phyloP scores from a whole-genome alignment of 2,113 vertebrate genomes.

The Vireo altiloquus region DNA sequence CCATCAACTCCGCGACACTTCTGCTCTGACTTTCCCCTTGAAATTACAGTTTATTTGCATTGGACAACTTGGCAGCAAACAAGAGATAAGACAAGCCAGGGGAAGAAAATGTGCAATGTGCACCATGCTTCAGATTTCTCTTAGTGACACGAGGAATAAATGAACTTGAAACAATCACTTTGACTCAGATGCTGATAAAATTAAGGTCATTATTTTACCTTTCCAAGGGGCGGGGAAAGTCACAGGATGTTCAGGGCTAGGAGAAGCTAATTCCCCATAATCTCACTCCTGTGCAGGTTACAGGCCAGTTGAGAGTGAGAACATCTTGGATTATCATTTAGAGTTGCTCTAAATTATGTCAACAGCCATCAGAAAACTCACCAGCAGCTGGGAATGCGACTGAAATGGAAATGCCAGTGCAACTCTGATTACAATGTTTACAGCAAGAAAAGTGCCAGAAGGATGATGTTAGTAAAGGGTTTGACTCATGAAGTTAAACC shows the following conservation, averaged over 20 bases:
- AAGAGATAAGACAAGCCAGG: background rate
- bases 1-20: background rate
- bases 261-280: background rate
- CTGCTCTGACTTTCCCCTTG: background rate
- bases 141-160: background rate
- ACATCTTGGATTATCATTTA: background rate
- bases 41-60: conserved; percentile 2
- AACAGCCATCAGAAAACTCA: background rate
- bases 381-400: background rate
- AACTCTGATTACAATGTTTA: background rate
- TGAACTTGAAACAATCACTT: background rate
- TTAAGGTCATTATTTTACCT: background rate
- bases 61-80: background rate
- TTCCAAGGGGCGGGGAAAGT: background rate
- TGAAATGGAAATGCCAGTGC: background rate
- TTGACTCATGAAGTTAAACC: background rate
- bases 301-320: background rate
- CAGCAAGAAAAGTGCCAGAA: background rate
- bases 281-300: background rate
- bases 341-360: background rate
- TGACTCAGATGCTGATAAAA: background rate
- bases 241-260: background rate
- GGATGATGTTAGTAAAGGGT: background rate
- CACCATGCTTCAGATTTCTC: background rate
- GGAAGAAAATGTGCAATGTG: background rate